Percentiles rank a stretch among this genome's conserved stretches.
Conservation (phyloP, 2,113 vertebrate genomes). For the Indicator indicator region DNA sequence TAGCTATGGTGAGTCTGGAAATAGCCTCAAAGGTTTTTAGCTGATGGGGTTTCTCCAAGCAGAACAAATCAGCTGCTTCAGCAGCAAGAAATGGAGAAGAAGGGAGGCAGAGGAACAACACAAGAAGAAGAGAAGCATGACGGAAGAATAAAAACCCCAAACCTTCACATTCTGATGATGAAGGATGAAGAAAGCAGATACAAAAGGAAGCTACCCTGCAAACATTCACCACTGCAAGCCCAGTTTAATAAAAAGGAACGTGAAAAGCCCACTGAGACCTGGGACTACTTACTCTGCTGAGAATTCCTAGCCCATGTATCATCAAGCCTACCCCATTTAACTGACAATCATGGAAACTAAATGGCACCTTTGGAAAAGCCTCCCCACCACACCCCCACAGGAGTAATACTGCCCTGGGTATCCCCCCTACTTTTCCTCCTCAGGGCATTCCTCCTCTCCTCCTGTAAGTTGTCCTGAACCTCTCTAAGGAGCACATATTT, state of each 20-base stretch:
- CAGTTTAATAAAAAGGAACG: not conserved
- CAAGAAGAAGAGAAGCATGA: not conserved
- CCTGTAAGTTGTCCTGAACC: not conserved
- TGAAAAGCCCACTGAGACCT: not conserved
- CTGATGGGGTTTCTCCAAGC: not conserved
- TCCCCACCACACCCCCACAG: not conserved
- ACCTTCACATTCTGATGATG: not conserved
- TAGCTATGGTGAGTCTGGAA: not conserved
- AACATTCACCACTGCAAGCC: not conserved
- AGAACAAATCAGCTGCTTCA: not conserved
- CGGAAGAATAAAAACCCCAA: no score
- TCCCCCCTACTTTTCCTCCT: not conserved
- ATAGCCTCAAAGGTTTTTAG: not conserved
- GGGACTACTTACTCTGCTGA: not conserved
- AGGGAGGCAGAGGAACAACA: not conserved
- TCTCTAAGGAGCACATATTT: fast-evolving
- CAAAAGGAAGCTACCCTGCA: not conserved
- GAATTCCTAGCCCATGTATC: not conserved
- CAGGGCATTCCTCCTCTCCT: not conserved
- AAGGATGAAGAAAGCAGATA: not conserved
- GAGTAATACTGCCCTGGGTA: not conserved
- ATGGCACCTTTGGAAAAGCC: not conserved
- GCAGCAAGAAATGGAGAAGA: not conserved
- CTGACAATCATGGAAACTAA: not conserved
- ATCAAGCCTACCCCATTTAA: not conserved